Conservation (phyloP, 2,888 invertebrate genomes). For the Conops quadrifasciatus region DNA sequence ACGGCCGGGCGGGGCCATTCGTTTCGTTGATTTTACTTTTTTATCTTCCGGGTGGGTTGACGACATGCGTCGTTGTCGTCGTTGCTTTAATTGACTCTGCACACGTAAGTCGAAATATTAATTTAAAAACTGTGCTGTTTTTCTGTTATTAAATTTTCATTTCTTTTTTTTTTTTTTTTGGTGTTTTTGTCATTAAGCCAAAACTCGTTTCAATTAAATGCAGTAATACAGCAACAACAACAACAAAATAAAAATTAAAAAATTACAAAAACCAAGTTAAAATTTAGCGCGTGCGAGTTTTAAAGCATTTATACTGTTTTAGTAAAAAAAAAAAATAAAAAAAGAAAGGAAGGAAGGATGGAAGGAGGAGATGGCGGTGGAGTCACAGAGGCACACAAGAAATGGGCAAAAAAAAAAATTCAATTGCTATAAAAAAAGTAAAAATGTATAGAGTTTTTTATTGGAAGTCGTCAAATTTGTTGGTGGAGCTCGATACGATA, state of each 20-base stretch:
- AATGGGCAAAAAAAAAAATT: not conserved
- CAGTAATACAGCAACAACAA: not conserved
- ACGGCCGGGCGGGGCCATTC: too few species aligned
- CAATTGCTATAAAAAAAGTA: constrained; percentile 14
- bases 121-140: constrained; percentile 6
- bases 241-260: not conserved
- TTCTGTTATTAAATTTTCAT: not conserved
- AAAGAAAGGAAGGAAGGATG: too few species aligned
- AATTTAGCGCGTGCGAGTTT: not conserved
- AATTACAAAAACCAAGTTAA: not conserved
- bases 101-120: constrained; percentile 1
- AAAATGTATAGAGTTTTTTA: constrained; percentile 18
- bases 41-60: constrained; percentile 6
- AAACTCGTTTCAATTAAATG: constrained; percentile 22
- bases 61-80: constrained; percentile 1
- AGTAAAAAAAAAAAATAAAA: too few species aligned
- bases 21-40: too few species aligned
- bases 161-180: not conserved
- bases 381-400: not conserved
- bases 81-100: constrained; percentile 13
- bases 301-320: too few species aligned
- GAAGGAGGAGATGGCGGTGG: too few species aligned
- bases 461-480: constrained; percentile 10
- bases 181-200: constrained; percentile 6
- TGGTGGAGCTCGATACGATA: not conserved